Percentiles rank a stretch among this genome's conserved stretches.
phyloP scores from a whole-genome alignment of 1,140 invertebrate species.

The Drosophila teissieri region DNA sequence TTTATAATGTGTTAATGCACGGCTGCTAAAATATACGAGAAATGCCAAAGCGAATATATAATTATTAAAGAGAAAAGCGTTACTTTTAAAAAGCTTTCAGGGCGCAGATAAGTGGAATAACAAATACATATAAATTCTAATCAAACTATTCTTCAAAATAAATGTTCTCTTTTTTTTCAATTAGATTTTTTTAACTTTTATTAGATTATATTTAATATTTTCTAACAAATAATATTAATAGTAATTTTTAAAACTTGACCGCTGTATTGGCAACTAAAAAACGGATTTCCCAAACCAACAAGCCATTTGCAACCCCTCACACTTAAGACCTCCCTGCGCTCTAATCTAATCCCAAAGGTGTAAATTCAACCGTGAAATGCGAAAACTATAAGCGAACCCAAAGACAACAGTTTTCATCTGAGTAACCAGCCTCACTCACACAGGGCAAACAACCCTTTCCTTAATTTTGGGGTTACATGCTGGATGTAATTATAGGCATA shows the following conservation, averaged over 20 bases:
- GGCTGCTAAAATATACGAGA: slow-evolving; percentile 2
- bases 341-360: slow-evolving; percentile 62
- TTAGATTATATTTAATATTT: too few species aligned
- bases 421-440: slow-evolving; percentile 52
- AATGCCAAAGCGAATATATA: not conserved
- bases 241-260: not conserved
- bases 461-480: slow-evolving; percentile 38
- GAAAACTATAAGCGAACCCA: slow-evolving; percentile 59
- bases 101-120: too few species aligned
- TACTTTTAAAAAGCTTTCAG: not conserved
- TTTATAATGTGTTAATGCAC: slow-evolving; percentile 48
- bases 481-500: slow-evolving; percentile 72
- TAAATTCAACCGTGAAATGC: slow-evolving; percentile 55
- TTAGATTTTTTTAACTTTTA: too few species aligned
- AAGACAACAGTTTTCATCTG: slow-evolving; percentile 55
- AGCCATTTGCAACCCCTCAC: slow-evolving; percentile 11
- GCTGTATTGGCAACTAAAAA: not conserved
- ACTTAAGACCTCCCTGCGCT: not conserved
- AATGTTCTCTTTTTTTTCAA: too few species aligned
- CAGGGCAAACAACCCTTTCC: slow-evolving; percentile 29
- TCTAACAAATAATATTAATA: too few species aligned
- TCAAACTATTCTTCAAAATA: too few species aligned
- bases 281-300: slow-evolving; percentile 4
- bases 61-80: not conserved
- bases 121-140: too few species aligned